These are phyloP conservation scores for Xestia sexstrigata DNA, from an alignment of 2,888 invertebrate species.

Conservation along the genomic window DNA sequence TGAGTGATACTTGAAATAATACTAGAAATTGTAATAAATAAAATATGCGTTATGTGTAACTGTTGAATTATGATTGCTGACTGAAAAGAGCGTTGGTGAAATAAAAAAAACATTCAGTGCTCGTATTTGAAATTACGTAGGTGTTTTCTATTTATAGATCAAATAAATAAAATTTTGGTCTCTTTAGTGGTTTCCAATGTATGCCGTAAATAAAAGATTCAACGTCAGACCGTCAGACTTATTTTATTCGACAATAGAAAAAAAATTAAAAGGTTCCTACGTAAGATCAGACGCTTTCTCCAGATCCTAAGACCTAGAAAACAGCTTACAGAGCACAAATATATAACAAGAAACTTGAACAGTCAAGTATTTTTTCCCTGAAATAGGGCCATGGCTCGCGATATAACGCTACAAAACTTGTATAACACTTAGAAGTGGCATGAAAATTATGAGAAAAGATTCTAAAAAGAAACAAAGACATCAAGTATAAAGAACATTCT, in stretches of 20 bases:
- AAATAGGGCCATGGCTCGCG: constrained; percentile 32
- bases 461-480: constrained; percentile 68
- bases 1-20: constrained; percentile 14
- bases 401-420: constrained; percentile 54
- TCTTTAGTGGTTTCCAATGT: background rate
- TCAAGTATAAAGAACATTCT: constrained; percentile 62
- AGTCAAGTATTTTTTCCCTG: constrained; percentile 30
- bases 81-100: background rate
- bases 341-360: constrained; percentile 44
- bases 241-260: constrained; percentile 8
- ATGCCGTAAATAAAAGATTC: constrained; percentile 14
- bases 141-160: background rate
- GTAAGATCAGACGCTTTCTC: constrained; percentile 2
- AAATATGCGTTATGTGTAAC: background rate
- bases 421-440: constrained; percentile 57
- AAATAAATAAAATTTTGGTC: background rate
- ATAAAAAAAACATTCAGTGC: background rate
- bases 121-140: background rate
- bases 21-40: constrained; percentile 9
- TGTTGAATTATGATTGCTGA: background rate
- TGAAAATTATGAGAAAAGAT: constrained; percentile 66
- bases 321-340: constrained; percentile 11
- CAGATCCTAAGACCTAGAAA: constrained; percentile 12
- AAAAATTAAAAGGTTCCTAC: constrained; percentile 6
- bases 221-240: background rate